These are phyloP conservation scores for Drosophila anceps DNA, from an alignment of 2,888 invertebrate species.

Conservation along the genomic window DNA sequence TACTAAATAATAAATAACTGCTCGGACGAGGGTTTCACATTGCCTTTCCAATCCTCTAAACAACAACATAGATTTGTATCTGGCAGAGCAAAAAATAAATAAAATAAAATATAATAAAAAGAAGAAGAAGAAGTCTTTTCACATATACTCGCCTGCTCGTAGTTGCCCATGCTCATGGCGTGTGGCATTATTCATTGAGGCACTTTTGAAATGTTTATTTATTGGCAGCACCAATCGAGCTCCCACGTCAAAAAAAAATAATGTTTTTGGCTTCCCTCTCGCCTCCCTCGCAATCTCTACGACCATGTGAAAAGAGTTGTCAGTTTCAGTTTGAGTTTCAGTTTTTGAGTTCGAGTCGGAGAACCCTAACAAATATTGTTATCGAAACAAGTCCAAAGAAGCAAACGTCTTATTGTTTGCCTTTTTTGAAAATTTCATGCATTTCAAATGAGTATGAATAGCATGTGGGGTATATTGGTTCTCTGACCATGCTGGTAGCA, in stretches of 20 bases:
- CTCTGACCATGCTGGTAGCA: background rate
- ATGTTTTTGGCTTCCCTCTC: background rate
- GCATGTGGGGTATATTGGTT: background rate
- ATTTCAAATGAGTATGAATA: background rate
- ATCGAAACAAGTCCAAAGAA: constrained; percentile 38
- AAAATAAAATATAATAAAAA: too few relatives aligned
- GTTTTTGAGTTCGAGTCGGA: constrained; percentile 25
- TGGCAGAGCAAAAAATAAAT: background rate
- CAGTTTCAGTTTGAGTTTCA: constrained; percentile 36
- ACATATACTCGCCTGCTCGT: too few relatives aligned
- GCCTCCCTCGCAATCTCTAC: background rate
- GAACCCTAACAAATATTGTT: constrained; percentile 38
- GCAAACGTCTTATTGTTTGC: constrained; percentile 38
- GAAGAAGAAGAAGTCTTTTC: background rate
- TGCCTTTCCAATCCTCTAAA: background rate
- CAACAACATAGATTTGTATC: constrained; percentile 1
- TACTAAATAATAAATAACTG: constrained; percentile 8
- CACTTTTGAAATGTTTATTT: constrained; percentile 44
- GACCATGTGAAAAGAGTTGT: constrained; percentile 7
- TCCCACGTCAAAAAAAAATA: background rate
- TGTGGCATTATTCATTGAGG: constrained; percentile 26
- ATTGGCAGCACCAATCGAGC: constrained; percentile 35
- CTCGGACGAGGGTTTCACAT: constrained; percentile 6
- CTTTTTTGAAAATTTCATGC: constrained; percentile 18
- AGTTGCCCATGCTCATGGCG: background rate